Evolutionary conservation across 2,797 vertebrate genomes (phyloP), one percentile per base, ranked within the genome.

Genomic region (Brotula barbata): DNA sequence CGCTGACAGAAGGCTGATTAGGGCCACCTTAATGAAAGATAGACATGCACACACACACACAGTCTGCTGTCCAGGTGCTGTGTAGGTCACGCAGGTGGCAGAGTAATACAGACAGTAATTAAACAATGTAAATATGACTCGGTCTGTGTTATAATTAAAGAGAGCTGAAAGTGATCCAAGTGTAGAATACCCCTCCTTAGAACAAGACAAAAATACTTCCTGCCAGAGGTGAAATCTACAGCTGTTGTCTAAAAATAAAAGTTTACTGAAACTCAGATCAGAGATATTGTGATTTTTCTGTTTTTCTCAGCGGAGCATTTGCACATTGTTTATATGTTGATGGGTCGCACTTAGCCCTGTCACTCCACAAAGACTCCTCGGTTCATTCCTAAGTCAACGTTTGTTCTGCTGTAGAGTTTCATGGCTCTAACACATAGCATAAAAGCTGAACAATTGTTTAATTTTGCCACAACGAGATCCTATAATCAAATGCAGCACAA

Each of bases 61-160:
- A 49, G 34, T 37, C 42, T 14, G 14, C 28, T 28, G 67, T 59
- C 52, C 73, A 70, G 76, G 65, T 78, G 60, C 33, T 10, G 22
- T 28, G 43, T 2, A 47, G 81, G 81, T 80, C 66, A 39, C 1
- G 17, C 63, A 82, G 82, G 82, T 82, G 78, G 71, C 49, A 45
- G 43, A 64, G 64, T 85, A 80, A 84, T 73, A 79, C 34, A 61
- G 74, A 22, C 36, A 74, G 68, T 85, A 85, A 90, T 91, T 89
- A 89, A 59, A 67, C 43, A 81, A 80, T 56, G 80, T 85, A 89
- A 89, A 91, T 86, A 89, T 78, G 80, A 84, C 71, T 42, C 54
- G 61, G 67, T 77, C 69, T 44, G 69, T 28, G 69, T 48, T n/a
- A 37, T 88, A 84, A 89, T 88, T 84, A 85, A 83, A 86, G 58